These are phyloP conservation scores for Whitmania pigra DNA, from an alignment of 1,140 invertebrate genomes.

Conservation along the genomic window DNA sequence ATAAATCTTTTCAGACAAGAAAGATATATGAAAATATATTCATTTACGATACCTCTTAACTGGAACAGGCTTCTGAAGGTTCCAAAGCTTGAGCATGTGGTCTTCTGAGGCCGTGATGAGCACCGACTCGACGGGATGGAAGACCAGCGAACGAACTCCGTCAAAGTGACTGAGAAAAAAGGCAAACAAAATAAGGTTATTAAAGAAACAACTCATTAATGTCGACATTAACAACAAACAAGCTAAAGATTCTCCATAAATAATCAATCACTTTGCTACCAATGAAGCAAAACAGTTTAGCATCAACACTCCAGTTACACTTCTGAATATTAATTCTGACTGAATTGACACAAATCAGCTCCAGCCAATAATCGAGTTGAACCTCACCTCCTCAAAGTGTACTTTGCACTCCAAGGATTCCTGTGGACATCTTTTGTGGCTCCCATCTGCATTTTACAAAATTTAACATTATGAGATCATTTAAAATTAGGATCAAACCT, in stretches of 20 bases:
- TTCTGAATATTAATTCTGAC: too few species aligned
- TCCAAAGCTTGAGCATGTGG: slow-evolving; percentile 96
- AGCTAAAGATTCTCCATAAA: too few species aligned
- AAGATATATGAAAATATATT: too few species aligned
- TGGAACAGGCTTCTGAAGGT: slow-evolving; percentile 86
- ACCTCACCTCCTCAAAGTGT: slow-evolving; percentile 64
- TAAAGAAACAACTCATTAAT: too few species aligned
- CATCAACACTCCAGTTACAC: too few species aligned
- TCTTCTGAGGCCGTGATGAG: slow-evolving; percentile 96
- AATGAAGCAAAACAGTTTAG: too few species aligned
- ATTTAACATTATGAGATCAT: not conserved
- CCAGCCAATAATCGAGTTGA: too few species aligned
- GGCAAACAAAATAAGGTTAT: not conserved
- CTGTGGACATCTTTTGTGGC: slow-evolving; percentile 81
- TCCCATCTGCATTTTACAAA: slow-evolving; percentile 35
- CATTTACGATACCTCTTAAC: slow-evolving; percentile 74
- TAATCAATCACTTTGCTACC: too few species aligned
- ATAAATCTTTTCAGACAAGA: too few species aligned
- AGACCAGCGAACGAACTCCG: slow-evolving; percentile 83
- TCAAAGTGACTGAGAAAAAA: slow-evolving; percentile 71
- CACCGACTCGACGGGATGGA: slow-evolving; percentile 92
- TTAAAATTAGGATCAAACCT: not conserved
- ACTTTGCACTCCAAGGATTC: slow-evolving; percentile 96
- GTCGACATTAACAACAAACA: too few species aligned
- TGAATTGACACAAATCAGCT: too few species aligned